Conservation (phyloP, 2,113 vertebrate genomes). For the Sciurus niger region DNA sequence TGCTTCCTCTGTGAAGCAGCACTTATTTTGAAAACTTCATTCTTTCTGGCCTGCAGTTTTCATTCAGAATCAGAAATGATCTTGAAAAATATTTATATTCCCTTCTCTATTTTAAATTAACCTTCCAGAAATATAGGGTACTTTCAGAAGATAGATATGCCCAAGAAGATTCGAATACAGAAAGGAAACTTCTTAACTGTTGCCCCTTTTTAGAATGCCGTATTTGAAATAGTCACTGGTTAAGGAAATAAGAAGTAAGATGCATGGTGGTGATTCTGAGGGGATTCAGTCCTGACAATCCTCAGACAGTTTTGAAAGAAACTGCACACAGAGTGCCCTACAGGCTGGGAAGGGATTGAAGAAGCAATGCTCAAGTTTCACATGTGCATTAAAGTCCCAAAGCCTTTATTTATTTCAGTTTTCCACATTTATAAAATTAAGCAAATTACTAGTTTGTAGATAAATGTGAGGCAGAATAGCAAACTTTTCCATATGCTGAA, state of each 20-base stretch:
- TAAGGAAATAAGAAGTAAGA: not conserved
- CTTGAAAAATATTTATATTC: not conserved
- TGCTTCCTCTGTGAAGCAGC: not conserved
- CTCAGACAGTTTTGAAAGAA: not conserved
- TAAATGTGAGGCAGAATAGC: not conserved
- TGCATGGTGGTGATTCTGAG: not conserved
- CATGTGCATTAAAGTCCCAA: not conserved
- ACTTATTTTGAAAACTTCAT: not conserved
- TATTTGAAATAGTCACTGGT: not conserved
- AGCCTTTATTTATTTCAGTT: not conserved
- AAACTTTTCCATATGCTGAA: not conserved
- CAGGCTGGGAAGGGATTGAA: rapidly evolving
- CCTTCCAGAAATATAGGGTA: not conserved
- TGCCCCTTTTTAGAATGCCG: not conserved
- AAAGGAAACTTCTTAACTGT: not conserved
- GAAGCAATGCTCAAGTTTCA: not conserved
- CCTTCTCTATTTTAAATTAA: not conserved
- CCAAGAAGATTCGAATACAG: not conserved
- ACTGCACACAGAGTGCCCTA: rapidly evolving
- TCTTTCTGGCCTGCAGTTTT: not conserved
- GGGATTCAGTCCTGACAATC: not conserved
- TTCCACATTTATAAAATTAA: conserved; percentile 43
- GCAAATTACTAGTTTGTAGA: not conserved
- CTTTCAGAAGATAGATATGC: not conserved
- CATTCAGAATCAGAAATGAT: not conserved